Evolutionary conservation across 2,888 invertebrate species (phyloP), one percentile per base, ranked within the genome.

Genomic region (Agapetus fuscipes): DNA sequence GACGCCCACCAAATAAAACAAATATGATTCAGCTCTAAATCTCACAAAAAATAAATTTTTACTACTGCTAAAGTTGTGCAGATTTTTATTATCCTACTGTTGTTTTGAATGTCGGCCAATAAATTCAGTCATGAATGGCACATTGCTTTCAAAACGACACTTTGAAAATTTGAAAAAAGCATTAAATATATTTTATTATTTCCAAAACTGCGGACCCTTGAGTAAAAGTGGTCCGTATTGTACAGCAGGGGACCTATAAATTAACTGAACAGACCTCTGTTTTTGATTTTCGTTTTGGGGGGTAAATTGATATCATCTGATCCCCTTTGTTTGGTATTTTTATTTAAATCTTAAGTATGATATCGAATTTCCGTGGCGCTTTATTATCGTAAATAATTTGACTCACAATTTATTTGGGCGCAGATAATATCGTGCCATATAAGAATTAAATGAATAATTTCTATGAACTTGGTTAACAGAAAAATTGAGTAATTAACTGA

Each of bases 261-360:
- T 44, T 34, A 40, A 44, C 39, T 36, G 17, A 37, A 37, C 25
- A 20, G 37, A 37, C 16, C 30, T 30, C 20, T 20, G 5, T 20
- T 20, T 20, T 17, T 31, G 29, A 20, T 39, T 33, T 24, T 27
- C 34, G 16, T 15, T 20, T 10, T 13, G 34, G 42, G 34, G 38
- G 42, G 37, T 40, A 44, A 44, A 40, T 44, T 44, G 44, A 44
- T 44, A 44, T 44, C 34, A 37, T 40, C 40, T 33, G 37, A 34
- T 30, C 29, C 17, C 37, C 30, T 37, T 44, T 34, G 33, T 30
- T 14, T 24, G 13, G 26, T 31, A 20, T 39, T 44, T 37, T 40
- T 40, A 44, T 44, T 36, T 37, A 37, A 36, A 24, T 25, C 36
- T 39, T 44, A 31, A 44, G 11, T 34, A 36, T 14, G 30, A 34